These are phyloP conservation scores for Cheumatopsyche charites DNA, from an alignment of 1,140 invertebrate genomes.

Conservation along the genomic window DNA sequence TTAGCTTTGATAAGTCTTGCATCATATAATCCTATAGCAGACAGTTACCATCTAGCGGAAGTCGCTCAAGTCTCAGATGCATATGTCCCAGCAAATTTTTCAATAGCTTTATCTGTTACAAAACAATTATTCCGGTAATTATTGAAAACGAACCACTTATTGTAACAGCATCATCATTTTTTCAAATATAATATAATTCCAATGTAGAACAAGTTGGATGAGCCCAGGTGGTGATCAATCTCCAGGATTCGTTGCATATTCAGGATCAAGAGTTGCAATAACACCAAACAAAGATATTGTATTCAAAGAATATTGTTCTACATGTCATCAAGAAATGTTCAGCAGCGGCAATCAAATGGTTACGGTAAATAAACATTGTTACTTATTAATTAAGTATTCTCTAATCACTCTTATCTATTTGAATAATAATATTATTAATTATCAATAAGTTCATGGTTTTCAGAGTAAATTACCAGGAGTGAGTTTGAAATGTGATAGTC, in stretches of 20 bases:
- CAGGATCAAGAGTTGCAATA: slow-evolving; percentile 33
- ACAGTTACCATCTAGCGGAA: slow-evolving; percentile 39
- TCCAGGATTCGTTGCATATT: slow-evolving; percentile 41
- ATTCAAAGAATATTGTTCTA: slow-evolving; percentile 9
- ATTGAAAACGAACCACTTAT: too few relatives aligned
- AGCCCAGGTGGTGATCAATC: slow-evolving; percentile 28
- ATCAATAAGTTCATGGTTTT: background rate
- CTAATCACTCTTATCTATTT: background rate
- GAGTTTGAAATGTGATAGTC: slow-evolving; percentile 28
- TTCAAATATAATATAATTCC: background rate
- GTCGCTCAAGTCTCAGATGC: slow-evolving; percentile 44
- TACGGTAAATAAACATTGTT: background rate
- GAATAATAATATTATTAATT: background rate
- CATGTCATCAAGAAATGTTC: slow-evolving; percentile 30
- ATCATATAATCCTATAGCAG: slow-evolving; percentile 43
- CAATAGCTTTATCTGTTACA: slow-evolving; percentile 31
- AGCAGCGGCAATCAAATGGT: slow-evolving; percentile 1
- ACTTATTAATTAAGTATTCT: background rate
- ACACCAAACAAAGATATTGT: slow-evolving; percentile 4
- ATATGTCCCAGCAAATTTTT: slow-evolving; percentile 44
- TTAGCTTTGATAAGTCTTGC: slow-evolving; percentile 40
- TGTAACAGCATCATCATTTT: too few relatives aligned
- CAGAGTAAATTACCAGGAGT: background rate
- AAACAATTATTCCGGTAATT: slow-evolving; percentile 36
- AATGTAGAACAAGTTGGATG: slow-evolving; percentile 38